These are phyloP conservation scores for Ypsolopha scabrella DNA, from an alignment of 2,888 invertebrate genomes.

Conservation along the genomic window DNA sequence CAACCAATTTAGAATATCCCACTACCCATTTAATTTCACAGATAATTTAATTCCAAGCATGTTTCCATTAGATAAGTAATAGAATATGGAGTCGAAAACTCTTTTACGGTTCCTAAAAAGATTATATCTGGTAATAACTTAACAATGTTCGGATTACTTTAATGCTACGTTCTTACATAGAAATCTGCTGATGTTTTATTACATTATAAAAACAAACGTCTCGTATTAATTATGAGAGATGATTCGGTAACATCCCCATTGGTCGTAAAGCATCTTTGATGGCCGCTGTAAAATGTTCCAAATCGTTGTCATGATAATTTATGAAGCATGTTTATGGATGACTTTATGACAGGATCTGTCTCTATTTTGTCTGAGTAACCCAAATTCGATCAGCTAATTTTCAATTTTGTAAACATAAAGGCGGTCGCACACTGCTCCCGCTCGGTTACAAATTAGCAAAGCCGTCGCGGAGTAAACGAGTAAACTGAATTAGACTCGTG, in stretches of 20 bases:
- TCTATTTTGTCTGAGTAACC: constrained; percentile 14
- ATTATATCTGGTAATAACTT: constrained; percentile 30
- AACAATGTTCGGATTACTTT: constrained; percentile 19
- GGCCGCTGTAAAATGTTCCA: constrained; percentile 65
- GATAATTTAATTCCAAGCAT: constrained; percentile 19
- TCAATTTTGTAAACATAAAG: not conserved
- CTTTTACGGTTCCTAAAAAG: constrained; percentile 45
- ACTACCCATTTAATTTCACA: constrained; percentile 26
- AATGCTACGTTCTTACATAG: constrained; percentile 24
- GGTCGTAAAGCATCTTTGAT: constrained; percentile 66
- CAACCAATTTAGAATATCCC: constrained; percentile 30
- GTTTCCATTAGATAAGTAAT: constrained; percentile 11
- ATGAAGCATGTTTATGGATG: constrained; percentile 65
- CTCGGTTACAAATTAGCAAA: not conserved
- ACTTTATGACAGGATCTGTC: constrained; percentile 52
- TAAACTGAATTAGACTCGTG: constrained; percentile 57
- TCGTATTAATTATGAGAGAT: constrained; percentile 61
- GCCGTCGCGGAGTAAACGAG: not conserved
- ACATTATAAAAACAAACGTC: constrained; percentile 65
- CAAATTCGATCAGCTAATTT: not conserved
- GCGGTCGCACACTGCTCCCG: not conserved
- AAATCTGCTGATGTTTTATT: constrained; percentile 60
- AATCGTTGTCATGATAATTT: constrained; percentile 68
- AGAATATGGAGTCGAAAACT: constrained; percentile 16
- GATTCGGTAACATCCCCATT: constrained; percentile 55